These are phyloP conservation scores for Eulemur coronatus DNA, from an alignment of 2,797 vertebrate species.

Conservation along the genomic window DNA sequence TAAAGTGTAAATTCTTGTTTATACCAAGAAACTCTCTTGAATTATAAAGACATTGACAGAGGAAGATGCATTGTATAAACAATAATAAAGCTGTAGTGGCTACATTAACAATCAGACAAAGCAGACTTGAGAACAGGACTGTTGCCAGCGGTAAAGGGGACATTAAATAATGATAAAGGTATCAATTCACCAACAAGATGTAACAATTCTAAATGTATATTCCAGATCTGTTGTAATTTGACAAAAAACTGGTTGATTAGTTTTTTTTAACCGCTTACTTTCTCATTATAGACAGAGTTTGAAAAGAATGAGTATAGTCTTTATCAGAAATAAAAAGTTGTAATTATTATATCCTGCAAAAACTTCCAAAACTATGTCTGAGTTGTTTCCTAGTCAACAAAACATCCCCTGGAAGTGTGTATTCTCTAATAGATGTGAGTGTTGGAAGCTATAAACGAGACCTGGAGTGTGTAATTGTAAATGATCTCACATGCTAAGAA, in stretches of 20 bases:
- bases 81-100: background rate
- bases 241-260: background rate
- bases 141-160: background rate
- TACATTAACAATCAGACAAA: background rate
- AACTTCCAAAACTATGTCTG: background rate
- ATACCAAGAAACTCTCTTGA: background rate
- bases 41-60: background rate
- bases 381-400: background rate
- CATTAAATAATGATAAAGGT: background rate
- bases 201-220: background rate
- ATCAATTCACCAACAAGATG: background rate
- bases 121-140: background rate
- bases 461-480: background rate
- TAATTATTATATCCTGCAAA: background rate
- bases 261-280: background rate
- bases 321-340: slow-evolving; percentile 22
- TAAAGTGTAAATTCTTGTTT: background rate
- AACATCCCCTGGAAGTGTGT: background rate
- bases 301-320: background rate
- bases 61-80: background rate
- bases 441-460: background rate
- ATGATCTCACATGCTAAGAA: background rate
- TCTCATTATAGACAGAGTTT: background rate
- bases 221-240: background rate
- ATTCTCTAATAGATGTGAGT: background rate